These are phyloP conservation scores for Drosophila engyochracea DNA, from an alignment of 2,888 invertebrate genomes.

Conservation along the genomic window DNA sequence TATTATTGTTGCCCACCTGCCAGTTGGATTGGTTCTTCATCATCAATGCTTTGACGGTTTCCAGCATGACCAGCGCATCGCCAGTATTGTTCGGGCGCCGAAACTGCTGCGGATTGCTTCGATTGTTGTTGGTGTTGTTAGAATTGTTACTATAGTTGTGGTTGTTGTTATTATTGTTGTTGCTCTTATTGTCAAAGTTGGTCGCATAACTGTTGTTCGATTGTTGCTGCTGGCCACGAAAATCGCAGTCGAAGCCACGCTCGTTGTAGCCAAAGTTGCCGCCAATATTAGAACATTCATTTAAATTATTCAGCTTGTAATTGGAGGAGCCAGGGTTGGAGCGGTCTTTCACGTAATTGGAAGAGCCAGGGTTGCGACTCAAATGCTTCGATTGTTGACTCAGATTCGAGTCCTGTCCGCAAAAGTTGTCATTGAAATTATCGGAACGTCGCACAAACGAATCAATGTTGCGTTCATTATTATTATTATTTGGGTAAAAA, in stretches of 20 bases:
- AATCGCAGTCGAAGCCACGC: constrained; percentile 1
- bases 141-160: constrained; percentile 20
- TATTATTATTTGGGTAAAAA: constrained; percentile 15
- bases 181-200: constrained; percentile 18
- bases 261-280: constrained; percentile 7
- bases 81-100: constrained; percentile 27
- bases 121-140: constrained; percentile 19
- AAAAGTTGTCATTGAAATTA: constrained; percentile 4
- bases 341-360: neutral
- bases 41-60: constrained; percentile 39
- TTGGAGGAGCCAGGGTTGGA: neutral
- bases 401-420: neutral
- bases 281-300: neutral
- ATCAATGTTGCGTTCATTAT: constrained; percentile 7
- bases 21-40: constrained; percentile 37
- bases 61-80: constrained; percentile 24
- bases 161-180: constrained; percentile 8
- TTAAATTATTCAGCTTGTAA: constrained; percentile 2
- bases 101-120: constrained; percentile 21
- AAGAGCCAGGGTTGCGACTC: constrained; percentile 2
- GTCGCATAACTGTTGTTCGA: neutral
- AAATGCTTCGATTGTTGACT: neutral
- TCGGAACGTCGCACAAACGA: neutral
- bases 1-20: constrained; percentile 48
- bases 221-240: constrained; percentile 2